phyloP scores from a whole-genome alignment of 1,140 invertebrate genomes.

The Trissolcus basalis region DNA sequence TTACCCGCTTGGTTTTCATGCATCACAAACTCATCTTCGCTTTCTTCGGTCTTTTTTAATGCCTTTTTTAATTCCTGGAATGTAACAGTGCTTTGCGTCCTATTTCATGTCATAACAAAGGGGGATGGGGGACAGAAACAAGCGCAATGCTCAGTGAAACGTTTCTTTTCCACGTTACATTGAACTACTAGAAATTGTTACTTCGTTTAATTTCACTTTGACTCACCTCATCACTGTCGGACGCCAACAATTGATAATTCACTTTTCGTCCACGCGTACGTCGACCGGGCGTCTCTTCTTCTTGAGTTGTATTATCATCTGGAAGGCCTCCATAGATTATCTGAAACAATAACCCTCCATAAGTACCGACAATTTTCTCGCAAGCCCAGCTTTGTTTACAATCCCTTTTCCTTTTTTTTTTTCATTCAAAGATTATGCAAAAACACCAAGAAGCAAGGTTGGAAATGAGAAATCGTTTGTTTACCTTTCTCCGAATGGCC shows the following conservation, averaged over 20 bases:
- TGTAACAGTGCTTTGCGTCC: constrained; percentile 24
- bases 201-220: constrained; percentile 16
- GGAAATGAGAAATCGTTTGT: constrained; percentile 5
- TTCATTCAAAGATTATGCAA: constrained; percentile 1
- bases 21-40: constrained; percentile 78
- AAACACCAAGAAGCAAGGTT: no score
- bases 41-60: constrained; percentile 74
- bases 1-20: constrained; percentile 75
- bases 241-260: constrained; percentile 81
- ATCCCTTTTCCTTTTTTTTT: no score
- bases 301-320: constrained; percentile 71
- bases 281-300: constrained; percentile 74
- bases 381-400: no score
- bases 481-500: constrained; percentile 69
- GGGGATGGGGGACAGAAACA: neutral
- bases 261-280: constrained; percentile 83
- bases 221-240: constrained; percentile 81
- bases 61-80: constrained; percentile 73
- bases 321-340: constrained; percentile 78
- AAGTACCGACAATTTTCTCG: no score
- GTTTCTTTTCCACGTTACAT: constrained; percentile 7
- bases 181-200: constrained; percentile 4
- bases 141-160: constrained; percentile 3
- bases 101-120: constrained; percentile 18
- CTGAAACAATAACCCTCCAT: constrained; percentile 62